phyloP scores from a whole-genome alignment of 2,888 invertebrate genomes.

The Nasonia oneida region DNA sequence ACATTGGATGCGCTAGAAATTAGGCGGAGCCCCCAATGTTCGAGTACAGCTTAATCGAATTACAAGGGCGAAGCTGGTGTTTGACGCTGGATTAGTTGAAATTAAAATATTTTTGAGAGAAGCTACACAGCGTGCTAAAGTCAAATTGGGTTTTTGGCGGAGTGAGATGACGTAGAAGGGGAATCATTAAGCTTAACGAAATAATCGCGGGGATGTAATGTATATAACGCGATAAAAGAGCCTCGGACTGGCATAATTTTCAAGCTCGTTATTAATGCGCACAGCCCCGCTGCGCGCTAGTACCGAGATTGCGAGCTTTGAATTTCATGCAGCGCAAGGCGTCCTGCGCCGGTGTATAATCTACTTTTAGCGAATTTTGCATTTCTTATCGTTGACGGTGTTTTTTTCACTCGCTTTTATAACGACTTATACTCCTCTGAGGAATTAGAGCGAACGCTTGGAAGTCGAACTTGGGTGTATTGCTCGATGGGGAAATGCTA shows the following conservation, averaged over 20 bases:
- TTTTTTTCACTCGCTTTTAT: background rate
- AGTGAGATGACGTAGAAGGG: background rate
- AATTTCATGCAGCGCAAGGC: slow-evolving; percentile 4
- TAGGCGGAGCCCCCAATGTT: background rate
- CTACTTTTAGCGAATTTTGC: slow-evolving; percentile 15
- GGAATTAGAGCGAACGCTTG: background rate
- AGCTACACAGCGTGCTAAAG: too few species aligned
- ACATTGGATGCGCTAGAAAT: background rate
- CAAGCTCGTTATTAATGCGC: slow-evolving; percentile 15
- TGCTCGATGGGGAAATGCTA: background rate
- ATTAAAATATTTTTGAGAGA: background rate
- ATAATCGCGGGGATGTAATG: background rate
- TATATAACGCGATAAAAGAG: slow-evolving; percentile 1
- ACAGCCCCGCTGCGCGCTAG: background rate
- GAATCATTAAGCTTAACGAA: background rate
- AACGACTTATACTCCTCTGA: too few species aligned
- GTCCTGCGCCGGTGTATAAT: background rate
- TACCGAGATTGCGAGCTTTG: slow-evolving; percentile 33
- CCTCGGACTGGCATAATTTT: slow-evolving; percentile 41
- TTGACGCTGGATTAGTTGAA: background rate
- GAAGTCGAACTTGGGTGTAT: too few species aligned
- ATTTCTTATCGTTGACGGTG: background rate
- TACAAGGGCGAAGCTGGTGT: background rate
- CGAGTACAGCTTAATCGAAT: background rate
- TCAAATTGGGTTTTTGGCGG: background rate